Conservation (phyloP, 2,113 vertebrate genomes). For the Malurus cyaneus region DNA sequence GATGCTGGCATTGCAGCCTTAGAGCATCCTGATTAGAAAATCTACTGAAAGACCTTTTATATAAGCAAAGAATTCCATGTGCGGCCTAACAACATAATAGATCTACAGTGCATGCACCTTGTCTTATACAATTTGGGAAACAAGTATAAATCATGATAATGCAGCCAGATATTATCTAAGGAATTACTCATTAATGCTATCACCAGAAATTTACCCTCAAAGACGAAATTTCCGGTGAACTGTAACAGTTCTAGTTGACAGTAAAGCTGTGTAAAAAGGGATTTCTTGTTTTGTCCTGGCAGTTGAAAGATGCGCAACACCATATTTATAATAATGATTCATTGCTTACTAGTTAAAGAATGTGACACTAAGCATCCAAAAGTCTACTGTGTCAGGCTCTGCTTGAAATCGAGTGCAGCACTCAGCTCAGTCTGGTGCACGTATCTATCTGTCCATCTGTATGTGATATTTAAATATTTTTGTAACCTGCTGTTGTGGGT, state of each 20-base stretch:
- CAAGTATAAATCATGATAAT: not conserved
- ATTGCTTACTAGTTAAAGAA: constrained; percentile 17
- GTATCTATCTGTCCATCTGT: not conserved
- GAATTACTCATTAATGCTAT: not conserved
- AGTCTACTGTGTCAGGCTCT: constrained; percentile 7
- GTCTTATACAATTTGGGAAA: not conserved
- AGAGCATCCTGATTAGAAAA: not conserved
- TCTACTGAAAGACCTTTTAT: not conserved
- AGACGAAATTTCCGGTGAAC: not conserved
- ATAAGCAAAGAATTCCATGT: not conserved
- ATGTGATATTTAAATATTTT: not conserved
- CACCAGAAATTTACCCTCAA: not conserved
- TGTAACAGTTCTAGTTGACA: not conserved
- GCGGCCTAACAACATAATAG: not conserved
- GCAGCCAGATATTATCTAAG: not conserved
- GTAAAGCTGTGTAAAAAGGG: not conserved
- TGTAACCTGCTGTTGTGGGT: not conserved
- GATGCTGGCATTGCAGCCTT: not conserved
- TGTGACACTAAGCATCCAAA: not conserved
- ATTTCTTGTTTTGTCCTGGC: not conserved
- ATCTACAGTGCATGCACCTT: not conserved
- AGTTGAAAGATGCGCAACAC: not conserved
- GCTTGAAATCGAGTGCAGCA: not conserved
- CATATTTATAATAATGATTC: not conserved
- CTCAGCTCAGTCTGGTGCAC: not conserved